Evolutionary conservation across 35 echinoderm and acorn worm species (phyloP).

Genomic region (Apostichopus californicus): DNA sequence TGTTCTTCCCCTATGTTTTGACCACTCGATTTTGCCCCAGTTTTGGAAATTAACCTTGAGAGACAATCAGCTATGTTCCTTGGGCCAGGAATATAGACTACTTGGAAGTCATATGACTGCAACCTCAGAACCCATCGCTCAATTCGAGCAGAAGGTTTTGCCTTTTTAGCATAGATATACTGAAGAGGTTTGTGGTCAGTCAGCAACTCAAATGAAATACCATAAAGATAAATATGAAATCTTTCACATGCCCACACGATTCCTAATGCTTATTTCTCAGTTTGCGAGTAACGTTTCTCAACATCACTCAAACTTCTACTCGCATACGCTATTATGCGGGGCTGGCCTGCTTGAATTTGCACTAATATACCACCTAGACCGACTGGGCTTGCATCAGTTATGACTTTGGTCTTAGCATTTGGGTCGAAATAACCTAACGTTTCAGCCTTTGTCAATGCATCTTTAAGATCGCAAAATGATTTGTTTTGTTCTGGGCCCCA

Average conservation of each 20-base stretch:
- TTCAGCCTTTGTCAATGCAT: too few species aligned
- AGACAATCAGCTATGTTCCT: constrained; percentile 9
- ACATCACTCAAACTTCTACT: too few species aligned
- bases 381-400: constrained; percentile 19
- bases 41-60: constrained; percentile 18
- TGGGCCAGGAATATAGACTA: constrained; percentile 10
- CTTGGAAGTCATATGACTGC: too few species aligned
- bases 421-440: too few species aligned
- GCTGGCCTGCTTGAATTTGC: background rate
- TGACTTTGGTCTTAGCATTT: too few species aligned
- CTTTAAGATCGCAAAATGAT: too few species aligned
- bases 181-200: too few species aligned
- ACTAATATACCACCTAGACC: constrained; percentile 62
- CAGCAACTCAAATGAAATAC: too few species aligned
- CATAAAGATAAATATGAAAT: too few species aligned
- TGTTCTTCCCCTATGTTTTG: too few species aligned
- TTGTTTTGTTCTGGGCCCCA: background rate
- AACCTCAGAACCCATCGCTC: background rate
- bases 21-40: background rate
- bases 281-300: too few species aligned
- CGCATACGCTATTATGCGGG: constrained; percentile 29
- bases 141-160: background rate
- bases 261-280: background rate
- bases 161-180: too few species aligned
- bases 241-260: constrained; percentile 57